Base-by-base conservation (phyloP, 2,888 invertebrate species). In the Cyclophora punctaria region DNA sequence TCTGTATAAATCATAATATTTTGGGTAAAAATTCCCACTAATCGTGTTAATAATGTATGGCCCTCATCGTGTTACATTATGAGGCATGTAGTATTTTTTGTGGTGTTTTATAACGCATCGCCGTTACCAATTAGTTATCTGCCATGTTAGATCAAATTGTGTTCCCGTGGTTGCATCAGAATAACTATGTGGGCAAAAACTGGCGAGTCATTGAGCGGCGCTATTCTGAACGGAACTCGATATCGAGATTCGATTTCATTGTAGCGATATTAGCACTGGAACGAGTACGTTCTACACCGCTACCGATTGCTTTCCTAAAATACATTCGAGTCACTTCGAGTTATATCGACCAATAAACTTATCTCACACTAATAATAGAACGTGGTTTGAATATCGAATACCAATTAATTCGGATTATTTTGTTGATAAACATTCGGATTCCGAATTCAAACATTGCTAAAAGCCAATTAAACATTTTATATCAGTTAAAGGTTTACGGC, bases 111-210 rank as follows among this genome's bases (percentile, higher is more conserved):
- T 75, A 72, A 76, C 69, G 66, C 65, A 60, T 71, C 58, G 68
- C 75, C 76, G 73, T 78, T 74, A 77, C 73, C 76, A 76, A 81
- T 83, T 83, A 80, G 73, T 72, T 80, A 80, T 79, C 75, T 60
- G 53, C 58, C 62, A 67, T 70, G 67, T 71, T 67, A 70, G 73
- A 81, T 83, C 80, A 75, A 79, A 80, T 80, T 71, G 66, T 68
- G 66, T 67, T 7, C 64, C 65, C 45, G 63, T 58, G 60, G 66
- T 75, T 80, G 73, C 75, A 75, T 74, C 71, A 79, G 74, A 74
- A 75, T 71, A 57, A 69, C 60, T 54, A 51, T 60, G 56, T 59
- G 59, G 60, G 64, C 69, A 67, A 74, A 75, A 75, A 77, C 60
- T 65, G 57, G 60, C 71, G 51, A 75, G 72, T 80, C 78, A 76